These are phyloP conservation scores for Brachyhypopomus gauderio DNA, from an alignment of 2,113 vertebrate genomes.

Conservation along the genomic window DNA sequence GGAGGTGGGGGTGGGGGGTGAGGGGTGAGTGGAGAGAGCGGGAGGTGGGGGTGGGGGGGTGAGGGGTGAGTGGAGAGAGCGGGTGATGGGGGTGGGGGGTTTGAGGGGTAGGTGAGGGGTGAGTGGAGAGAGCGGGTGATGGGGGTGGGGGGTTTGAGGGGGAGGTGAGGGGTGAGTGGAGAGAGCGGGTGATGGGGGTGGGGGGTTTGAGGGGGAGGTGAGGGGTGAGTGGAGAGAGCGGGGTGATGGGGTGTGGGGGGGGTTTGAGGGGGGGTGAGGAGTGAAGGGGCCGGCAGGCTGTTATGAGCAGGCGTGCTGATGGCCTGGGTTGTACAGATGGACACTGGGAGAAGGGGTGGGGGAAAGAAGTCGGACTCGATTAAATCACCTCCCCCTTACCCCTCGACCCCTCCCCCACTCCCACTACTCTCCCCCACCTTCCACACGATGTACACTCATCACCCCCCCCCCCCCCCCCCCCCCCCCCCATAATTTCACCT, in stretches of 20 bases:
- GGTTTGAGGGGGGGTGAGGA: too few relatives aligned
- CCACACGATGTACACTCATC: background rate
- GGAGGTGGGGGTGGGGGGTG: background rate
- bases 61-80: conserved; percentile 51
- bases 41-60: too few relatives aligned
- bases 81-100: conserved; percentile 3
- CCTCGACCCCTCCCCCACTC: background rate
- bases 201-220: too few relatives aligned
- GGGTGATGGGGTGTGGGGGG: background rate
- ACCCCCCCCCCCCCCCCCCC: too few relatives aligned
- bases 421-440: background rate
- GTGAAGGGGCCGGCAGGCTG: conserved; percentile 20
- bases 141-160: background rate
- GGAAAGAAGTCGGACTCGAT: conserved; percentile 77
- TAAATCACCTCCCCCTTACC: conserved; percentile 74
- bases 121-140: conserved; percentile 46
- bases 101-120: conserved; percentile 12
- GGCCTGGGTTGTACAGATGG: conserved; percentile 69
- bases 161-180: conserved; percentile 40
- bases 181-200: conserved; percentile 30
- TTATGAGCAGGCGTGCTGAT: conserved; percentile 53
- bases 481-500: background rate
- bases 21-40: too few relatives aligned
- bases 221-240: conserved; percentile 51
- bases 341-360: conserved; percentile 66